Evolutionary conservation across 2,888 invertebrate genomes (phyloP), one percentile per base, ranked within the genome.

Genomic region (Dione vanillae): DNA sequence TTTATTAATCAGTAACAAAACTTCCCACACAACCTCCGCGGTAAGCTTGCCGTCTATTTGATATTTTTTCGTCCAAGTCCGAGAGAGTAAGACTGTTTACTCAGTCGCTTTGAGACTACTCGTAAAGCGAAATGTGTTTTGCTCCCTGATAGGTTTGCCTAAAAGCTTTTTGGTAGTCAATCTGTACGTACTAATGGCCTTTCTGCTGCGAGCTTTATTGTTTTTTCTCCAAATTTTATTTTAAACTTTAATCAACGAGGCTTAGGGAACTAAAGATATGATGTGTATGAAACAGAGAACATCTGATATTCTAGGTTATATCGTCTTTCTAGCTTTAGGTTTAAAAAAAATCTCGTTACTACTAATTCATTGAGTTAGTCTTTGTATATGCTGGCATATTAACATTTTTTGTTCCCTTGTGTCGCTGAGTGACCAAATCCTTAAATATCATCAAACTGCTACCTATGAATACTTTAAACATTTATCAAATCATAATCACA

Each of bases 111-210:
- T 61, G 61, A 45, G 61, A 61, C 61, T 35, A 16, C 56, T 56
- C 54, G 54, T 54, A 61, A 61, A 61, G 61, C 45, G 45, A 61
- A 61, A 61, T 61, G 61, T 61, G 61, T 61, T 61, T 61, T 45
- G 61, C 61, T 45, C 61, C 54, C 45, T 61, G 56, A 67, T 58
- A 67, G 49, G 67, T 67, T 67, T 67, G 49, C 56, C 45, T 58
- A 67, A 66, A 59, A 67, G 67, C 67, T 58, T 67, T 58, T 67
- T 47, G 35, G 67, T 19, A 49, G 67, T 58, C 67, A 49, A 58
- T 59, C 58, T 67, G 35, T 3, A 43, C 1, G 11, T 61, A 11
- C 61, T 61, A 61, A 61, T 45, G 61, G 27, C 45, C n/a, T 61
- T 20, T 27, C 41, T 16, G 16, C 16, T 61, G 43, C 27, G 45